Base-by-base conservation (phyloP, 2,888 invertebrate species). In the Epirrita christyi region DNA sequence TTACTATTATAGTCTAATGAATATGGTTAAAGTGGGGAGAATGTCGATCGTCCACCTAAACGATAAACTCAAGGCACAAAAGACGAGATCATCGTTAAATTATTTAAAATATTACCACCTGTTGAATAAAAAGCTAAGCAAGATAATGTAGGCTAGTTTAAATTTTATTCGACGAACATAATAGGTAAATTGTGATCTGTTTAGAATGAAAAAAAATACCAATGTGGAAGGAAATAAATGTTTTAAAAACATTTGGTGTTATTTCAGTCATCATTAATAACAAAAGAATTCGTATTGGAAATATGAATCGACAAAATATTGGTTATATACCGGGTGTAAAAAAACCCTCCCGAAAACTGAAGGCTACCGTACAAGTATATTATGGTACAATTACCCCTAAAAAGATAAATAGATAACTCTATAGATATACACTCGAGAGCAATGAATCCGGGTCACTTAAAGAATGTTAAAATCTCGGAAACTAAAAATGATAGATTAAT, bases 201-300 rank as follows among this genome's bases (percentile, higher is more conserved):
- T 81, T 76, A 79, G 78, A 72, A 73, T 68, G 74, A 78, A 76
- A 76, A 76, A 55, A 50, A 60, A 54, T 90, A 90, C 91, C 91
- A 92, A 90, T 88, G 89, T 89, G 90, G 84, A 86, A 81, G 78
- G 77, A 73, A 89, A 89, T 90, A 90, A 92, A 90, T 86, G 86
- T 89, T 86, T 90, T 76, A 70, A 86, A 89, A 89, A 87, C 81
- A 78, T 70, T 73, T 75, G 69, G 72, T 80, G 73, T 76, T 80
- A 75, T 81, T 78, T 78, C 71, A 59, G 72, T 66, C 57, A 47
- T 32, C 62, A 63, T 68, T 67, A 73, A 76, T 73, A 76, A 78
- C 79, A 76, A 78, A 82, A 68, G 72, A 68, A 66, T 67, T 66
- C 63, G 52, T 60, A 38, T 55, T 49, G 15, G 32, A 52, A 41